Evolutionary conservation across 2,888 invertebrate species (phyloP).

Genomic region (Heteromyza rotundicornis): DNA sequence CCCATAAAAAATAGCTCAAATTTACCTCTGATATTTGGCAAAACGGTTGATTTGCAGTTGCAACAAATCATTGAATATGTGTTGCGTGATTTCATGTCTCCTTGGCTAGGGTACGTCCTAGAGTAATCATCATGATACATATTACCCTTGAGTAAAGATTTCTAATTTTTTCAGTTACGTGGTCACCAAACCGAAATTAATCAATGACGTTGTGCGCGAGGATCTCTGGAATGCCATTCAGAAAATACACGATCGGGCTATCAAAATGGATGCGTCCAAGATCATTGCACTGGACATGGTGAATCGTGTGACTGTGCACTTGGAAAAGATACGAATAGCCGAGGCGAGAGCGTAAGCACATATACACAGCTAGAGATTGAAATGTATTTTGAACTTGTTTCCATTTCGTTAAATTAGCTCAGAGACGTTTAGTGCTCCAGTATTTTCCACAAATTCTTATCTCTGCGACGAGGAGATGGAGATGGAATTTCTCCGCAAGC

Average conservation of each 20-base stretch:
- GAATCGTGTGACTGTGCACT: conserved; percentile 80
- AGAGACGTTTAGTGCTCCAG: conserved; percentile 69
- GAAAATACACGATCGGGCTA: conserved; percentile 75
- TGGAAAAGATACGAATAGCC: conserved; percentile 82
- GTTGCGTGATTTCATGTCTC: conserved; percentile 78
- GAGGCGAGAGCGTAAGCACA: conserved; percentile 75
- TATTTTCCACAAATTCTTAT: conserved; percentile 77
- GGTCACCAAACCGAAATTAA: conserved; percentile 71
- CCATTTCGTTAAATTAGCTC: not conserved
- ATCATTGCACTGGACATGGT: conserved; percentile 84
- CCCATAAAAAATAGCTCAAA: conserved; percentile 65
- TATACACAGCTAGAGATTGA: not conserved
- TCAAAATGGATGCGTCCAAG: conserved; percentile 80
- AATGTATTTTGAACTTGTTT: not conserved
- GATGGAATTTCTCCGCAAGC: conserved; percentile 78
- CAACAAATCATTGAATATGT: conserved; percentile 83
- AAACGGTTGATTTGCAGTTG: conserved; percentile 82
- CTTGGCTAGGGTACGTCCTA: conserved; percentile 70
- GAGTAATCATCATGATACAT: not conserved
- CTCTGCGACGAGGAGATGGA: conserved; percentile 77
- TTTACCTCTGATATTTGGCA: conserved; percentile 80
- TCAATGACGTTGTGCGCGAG: conserved; percentile 73
- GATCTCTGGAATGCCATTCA: conserved; percentile 84
- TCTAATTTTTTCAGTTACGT: conserved; percentile 63
- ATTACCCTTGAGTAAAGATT: conserved; percentile 1